Evolutionary conservation across 1,140 invertebrate genomes (phyloP).

Genomic region (Antheraea pernyi): DNA sequence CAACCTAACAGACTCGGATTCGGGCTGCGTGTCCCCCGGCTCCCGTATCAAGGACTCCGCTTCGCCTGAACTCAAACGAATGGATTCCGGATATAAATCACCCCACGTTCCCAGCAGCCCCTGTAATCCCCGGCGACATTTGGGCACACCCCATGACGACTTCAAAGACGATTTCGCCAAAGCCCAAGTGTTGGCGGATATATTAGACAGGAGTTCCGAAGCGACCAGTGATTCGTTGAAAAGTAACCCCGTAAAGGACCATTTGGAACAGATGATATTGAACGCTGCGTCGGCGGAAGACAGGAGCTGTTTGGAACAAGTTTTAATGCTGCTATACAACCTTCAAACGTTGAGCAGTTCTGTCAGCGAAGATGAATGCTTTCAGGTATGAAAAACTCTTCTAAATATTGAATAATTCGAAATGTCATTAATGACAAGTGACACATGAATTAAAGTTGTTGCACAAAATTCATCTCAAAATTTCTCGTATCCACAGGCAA

Average conservation of each 20-base stretch:
- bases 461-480: constrained; percentile 25
- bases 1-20: constrained; percentile 77
- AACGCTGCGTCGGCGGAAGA: constrained; percentile 77
- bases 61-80: constrained; percentile 76
- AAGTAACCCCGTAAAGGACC: constrained; percentile 69
- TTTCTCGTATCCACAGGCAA: constrained; percentile 48
- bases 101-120: constrained; percentile 69
- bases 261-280: constrained; percentile 70
- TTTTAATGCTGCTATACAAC: constrained; percentile 80
- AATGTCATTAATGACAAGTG: constrained; percentile 14
- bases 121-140: constrained; percentile 57
- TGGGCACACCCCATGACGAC: constrained; percentile 60
- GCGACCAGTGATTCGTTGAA: constrained; percentile 66
- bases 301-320: constrained; percentile 79
- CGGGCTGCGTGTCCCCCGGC: constrained; percentile 77
- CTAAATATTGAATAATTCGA: neutral
- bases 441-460: constrained; percentile 10
- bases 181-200: constrained; percentile 65
- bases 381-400: constrained; percentile 50
- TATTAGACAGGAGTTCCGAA: constrained; percentile 64
- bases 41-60: constrained; percentile 76
- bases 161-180: constrained; percentile 71
- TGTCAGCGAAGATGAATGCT: constrained; percentile 75
- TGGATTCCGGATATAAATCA: constrained; percentile 78
- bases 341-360: constrained; percentile 78